Conservation (phyloP, 1,140 invertebrate species). For the Caerostris darwini region DNA sequence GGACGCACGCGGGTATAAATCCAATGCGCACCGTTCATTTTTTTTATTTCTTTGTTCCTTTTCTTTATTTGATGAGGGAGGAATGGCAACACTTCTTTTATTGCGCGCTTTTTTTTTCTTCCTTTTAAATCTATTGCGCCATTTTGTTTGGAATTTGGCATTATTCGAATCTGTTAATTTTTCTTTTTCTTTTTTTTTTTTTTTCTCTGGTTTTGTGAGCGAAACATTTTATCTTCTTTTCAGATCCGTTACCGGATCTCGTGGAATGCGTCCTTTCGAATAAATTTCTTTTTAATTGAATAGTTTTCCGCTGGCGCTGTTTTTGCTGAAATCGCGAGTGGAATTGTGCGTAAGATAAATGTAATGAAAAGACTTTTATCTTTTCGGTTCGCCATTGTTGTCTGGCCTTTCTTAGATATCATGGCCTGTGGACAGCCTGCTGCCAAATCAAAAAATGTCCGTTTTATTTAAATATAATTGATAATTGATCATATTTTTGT, state of each 20-base stretch:
- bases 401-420: not conserved
- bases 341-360: not conserved
- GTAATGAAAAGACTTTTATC: conserved; percentile 33
- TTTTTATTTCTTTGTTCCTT: not conserved
- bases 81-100: not conserved
- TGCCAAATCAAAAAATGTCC: too few species aligned
- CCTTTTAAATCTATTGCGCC: not conserved
- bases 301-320: not conserved
- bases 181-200: not conserved
- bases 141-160: not conserved
- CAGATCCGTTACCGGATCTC: conserved; percentile 1
- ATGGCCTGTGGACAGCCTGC: not conserved
- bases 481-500: too few species aligned
- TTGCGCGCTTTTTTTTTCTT: not conserved
- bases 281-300: not conserved
- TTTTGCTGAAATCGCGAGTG: not conserved
- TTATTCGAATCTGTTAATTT: not conserved
- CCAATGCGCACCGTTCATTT: not conserved
- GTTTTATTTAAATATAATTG: too few species aligned
- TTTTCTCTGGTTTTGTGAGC: not conserved
- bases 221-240: conserved; percentile 15
- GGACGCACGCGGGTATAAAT: not conserved
- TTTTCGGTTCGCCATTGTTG: not conserved
- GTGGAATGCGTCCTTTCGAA: conserved; percentile 27
- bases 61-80: not conserved